Base-by-base conservation (phyloP, 2,113 vertebrate genomes). In the Riparia riparia region DNA sequence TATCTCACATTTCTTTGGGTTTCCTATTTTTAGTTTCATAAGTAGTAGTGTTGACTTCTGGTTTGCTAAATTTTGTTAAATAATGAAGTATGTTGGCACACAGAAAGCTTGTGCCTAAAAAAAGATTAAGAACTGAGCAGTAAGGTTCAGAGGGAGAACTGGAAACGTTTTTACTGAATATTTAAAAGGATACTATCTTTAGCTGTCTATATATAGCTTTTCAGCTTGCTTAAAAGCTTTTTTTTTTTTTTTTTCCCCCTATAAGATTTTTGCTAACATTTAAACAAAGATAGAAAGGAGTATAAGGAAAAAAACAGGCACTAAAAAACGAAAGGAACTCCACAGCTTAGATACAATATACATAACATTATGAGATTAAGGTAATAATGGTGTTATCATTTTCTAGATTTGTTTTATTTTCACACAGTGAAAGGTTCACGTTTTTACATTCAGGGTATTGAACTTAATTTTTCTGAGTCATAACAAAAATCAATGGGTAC, bases 121-220 rank as follows among this genome's bases (percentile, higher is more conserved):
- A 96, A 95, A 94, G 93, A 94, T 68, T 3, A 86, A 92, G 80
- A 97, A 91, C 86, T 89, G 65, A 81, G 58, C 63, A 92, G 57
- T 71, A 89, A 90, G 83, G 92, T 96, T 96, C 95, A 97, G 78
- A 96, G 68, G 78, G 73, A 95, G 93, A 90, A 53, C 80, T 82
- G 17, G 45, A 58, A 84, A 77, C 49, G 63, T 93, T 95, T 94
- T 97, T 85, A 71, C 50, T 96, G 81, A 95, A 97, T 97, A 96
- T 94, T 97, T 96, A 82, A 97, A 94, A 95, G 47, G 83, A 77
- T 92, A 45, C 95, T 97, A 96, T 94, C 60, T 96, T 97, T 96
- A 96, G 92, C 68, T 86, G 25, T 61, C 88, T 97, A 93, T 96
- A 92, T 96, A 93, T 97, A 96, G 81, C 41, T 79, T 71, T 82